Evolutionary conservation across 2,797 vertebrate genomes (phyloP).

Genomic region (Tinamus major): DNA sequence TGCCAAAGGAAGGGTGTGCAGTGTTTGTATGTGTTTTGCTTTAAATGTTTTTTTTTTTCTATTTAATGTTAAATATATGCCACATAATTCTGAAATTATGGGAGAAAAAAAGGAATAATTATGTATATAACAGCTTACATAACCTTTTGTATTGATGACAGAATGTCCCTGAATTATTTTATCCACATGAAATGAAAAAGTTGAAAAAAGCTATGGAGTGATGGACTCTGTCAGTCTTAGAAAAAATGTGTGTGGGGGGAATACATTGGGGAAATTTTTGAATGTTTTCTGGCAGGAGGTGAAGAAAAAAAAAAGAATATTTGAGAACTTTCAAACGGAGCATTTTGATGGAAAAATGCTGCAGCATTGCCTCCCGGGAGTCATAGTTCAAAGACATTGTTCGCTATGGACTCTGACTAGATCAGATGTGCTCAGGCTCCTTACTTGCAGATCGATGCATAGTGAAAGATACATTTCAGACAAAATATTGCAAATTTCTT

Average conservation of each 20-base stretch:
- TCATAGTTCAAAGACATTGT: not conserved
- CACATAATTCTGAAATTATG: not conserved
- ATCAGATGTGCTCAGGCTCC: not conserved
- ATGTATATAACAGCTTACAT: not conserved
- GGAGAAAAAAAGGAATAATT: not conserved
- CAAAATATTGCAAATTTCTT: not conserved
- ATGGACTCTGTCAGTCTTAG: not conserved
- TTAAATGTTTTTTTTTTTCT: not conserved
- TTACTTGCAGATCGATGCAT: not conserved
- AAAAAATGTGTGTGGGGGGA: not conserved
- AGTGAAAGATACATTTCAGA: not conserved
- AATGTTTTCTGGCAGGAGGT: not conserved
- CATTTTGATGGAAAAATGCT: not conserved
- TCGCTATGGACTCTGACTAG: not conserved
- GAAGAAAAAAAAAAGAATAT: not conserved
- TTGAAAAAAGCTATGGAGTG: not conserved
- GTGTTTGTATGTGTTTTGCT: accelerated
- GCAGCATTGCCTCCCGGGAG: not conserved
- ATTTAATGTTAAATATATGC: not conserved
- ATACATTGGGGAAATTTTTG: not conserved
- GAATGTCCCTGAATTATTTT: not conserved
- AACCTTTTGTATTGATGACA: not conserved
- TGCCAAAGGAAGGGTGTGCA: not conserved
- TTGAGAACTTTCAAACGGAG: not conserved
- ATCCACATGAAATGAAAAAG: not conserved